These are phyloP conservation scores for Chaetophractus vellerosus DNA, from an alignment of 2,797 vertebrate genomes.

Conservation along the genomic window DNA sequence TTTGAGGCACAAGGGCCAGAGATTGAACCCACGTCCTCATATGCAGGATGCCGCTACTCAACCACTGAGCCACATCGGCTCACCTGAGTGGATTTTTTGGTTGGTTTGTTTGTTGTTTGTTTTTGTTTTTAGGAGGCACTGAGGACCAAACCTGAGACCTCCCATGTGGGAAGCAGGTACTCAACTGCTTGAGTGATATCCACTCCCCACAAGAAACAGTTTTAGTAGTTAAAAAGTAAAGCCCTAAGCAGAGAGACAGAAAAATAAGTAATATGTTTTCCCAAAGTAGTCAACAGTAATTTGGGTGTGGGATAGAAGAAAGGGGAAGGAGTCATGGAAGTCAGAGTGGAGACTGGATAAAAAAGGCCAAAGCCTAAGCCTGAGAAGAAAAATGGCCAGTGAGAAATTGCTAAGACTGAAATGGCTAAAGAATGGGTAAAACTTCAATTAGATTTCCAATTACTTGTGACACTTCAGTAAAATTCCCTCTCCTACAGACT, in stretches of 20 bases:
- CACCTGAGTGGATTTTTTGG: too few species aligned
- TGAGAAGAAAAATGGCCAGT: neutral
- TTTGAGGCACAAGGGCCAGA: too few species aligned
- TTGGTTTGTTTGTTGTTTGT: too few species aligned
- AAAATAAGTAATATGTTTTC: neutral
- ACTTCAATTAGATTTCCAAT: neutral
- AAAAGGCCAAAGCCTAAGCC: neutral
- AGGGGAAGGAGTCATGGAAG: neutral
- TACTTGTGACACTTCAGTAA: neutral
- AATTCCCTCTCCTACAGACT: neutral
- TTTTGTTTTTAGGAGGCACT: too few species aligned
- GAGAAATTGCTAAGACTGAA: neutral
- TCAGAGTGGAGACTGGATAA: neutral
- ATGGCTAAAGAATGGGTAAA: neutral
- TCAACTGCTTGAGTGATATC: too few species aligned
- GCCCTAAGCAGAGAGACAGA: neutral
- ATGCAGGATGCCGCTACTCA: too few species aligned
- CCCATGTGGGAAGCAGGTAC: too few species aligned
- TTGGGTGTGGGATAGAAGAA: neutral
- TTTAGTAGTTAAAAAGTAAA: neutral
- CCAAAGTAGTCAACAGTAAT: neutral
- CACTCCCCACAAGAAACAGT: neutral
- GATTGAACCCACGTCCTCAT: too few species aligned
- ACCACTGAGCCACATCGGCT: too few species aligned
- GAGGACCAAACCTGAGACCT: too few species aligned